Evolutionary conservation across 1,140 invertebrate genomes (phyloP).

Genomic region (Hyphantria cunea): DNA sequence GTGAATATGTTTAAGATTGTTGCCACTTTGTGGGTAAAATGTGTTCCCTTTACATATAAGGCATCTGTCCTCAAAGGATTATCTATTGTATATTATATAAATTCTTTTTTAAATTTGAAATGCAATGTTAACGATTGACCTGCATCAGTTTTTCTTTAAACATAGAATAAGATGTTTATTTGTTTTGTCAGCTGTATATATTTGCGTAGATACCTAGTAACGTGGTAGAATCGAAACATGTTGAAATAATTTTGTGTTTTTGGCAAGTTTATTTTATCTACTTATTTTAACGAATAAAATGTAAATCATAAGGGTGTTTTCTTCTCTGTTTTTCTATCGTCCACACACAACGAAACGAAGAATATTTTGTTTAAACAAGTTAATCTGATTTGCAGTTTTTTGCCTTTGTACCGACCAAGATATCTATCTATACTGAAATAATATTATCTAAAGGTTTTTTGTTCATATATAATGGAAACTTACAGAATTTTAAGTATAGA

Average conservation of each 20-base stretch:
- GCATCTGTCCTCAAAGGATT: conserved; percentile 46
- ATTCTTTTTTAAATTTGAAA: conserved; percentile 41
- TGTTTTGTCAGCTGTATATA: conserved; percentile 76
- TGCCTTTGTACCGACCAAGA: too few species aligned
- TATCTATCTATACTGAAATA: too few species aligned
- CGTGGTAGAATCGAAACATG: conserved; percentile 71
- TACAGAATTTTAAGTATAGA: too few species aligned
- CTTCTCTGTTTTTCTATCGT: not conserved
- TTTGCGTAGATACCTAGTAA: conserved; percentile 66
- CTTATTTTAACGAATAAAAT: conserved; percentile 81
- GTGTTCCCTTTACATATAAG: conserved; percentile 53
- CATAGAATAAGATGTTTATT: conserved; percentile 56
- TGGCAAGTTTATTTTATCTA: conserved; percentile 82
- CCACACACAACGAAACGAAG: too few species aligned
- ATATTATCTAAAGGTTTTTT: too few species aligned
- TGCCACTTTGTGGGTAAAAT: conserved; percentile 50
- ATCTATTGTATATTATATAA: conserved; percentile 44
- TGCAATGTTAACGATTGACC: conserved; percentile 69
- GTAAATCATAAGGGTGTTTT: conserved; percentile 51
- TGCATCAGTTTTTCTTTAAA: conserved; percentile 66
- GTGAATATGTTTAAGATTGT: conserved; percentile 67
- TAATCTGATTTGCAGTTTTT: too few species aligned
- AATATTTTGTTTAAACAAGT: too few species aligned
- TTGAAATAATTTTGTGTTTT: conserved; percentile 78
- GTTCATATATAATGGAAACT: too few species aligned